Evolutionary conservation across 2,797 vertebrate species (phyloP).

Genomic region (Halcyon leucocephala): DNA sequence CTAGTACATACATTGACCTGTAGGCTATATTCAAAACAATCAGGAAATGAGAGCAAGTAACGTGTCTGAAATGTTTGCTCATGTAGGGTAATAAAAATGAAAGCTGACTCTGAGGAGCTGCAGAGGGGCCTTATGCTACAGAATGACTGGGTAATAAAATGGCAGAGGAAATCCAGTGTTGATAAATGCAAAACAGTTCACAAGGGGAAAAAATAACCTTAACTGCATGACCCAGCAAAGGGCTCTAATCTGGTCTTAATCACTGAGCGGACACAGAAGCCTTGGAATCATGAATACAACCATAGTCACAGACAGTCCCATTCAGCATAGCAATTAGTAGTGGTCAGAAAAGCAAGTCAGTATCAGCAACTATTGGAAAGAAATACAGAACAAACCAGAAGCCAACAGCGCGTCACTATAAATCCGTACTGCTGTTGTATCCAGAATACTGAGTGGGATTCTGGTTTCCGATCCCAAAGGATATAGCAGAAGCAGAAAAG

Average conservation of each 20-base stretch:
- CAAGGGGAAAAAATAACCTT: neutral
- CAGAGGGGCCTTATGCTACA: neutral
- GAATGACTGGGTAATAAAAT: neutral
- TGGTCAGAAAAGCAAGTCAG: neutral
- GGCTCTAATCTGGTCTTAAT: neutral
- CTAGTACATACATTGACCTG: neutral
- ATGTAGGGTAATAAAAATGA: neutral
- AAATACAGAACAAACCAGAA: neutral
- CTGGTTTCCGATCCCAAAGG: neutral
- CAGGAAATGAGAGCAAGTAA: conserved; percentile 2
- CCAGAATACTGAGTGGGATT: conserved; percentile 3
- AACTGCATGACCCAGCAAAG: neutral
- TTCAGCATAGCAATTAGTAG: neutral
- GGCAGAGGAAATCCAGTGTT: neutral
- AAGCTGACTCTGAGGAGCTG: neutral
- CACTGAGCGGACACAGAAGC: neutral
- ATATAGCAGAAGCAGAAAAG: conserved; percentile 8
- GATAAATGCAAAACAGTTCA: conserved; percentile 8
- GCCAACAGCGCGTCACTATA: neutral
- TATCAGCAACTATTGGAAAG: neutral
- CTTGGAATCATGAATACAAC: neutral
- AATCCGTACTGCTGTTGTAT: neutral
- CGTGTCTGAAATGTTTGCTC: neutral
- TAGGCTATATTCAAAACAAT: neutral
- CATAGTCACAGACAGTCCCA: neutral